Percentiles rank a stretch among this genome's conserved stretches.
phyloP scores from a whole-genome alignment of 1,140 invertebrate species.

The Orchesella cincta region DNA sequence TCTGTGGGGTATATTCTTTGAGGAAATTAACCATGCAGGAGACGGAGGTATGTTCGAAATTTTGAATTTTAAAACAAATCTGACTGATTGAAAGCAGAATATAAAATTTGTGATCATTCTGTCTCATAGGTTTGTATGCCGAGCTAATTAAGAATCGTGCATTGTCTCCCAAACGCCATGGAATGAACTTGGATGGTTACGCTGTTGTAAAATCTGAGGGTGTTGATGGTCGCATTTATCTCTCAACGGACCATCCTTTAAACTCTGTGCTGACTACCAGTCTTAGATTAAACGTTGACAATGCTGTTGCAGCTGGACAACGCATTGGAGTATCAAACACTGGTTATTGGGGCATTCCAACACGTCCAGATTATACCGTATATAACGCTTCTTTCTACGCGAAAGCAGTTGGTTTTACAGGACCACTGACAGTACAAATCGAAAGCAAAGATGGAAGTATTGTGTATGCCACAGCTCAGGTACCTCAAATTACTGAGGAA shows the following conservation, averaged over 20 bases:
- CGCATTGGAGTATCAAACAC: not conserved
- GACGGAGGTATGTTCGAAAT: not conserved
- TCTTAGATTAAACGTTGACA: not conserved
- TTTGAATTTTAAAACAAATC: not conserved
- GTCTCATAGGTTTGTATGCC: not conserved
- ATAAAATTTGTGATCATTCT: not conserved
- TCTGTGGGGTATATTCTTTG: conserved; percentile 17
- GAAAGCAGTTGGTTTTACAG: not conserved
- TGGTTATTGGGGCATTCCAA: conserved; percentile 6
- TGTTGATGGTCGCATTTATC: conserved; percentile 1
- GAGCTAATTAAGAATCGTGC: conserved; percentile 20
- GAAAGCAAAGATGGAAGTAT: conserved; percentile 1
- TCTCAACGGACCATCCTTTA: conserved; percentile 11
- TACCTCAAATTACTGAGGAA: not conserved
- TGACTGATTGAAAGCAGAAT: no score
- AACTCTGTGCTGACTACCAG: not conserved
- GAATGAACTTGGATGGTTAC: conserved; percentile 1
- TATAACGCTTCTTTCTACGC: conserved; percentile 15
- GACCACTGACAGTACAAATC: not conserved
- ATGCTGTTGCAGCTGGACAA: not conserved
- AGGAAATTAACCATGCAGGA: conserved; percentile 17
- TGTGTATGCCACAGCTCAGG: conserved; percentile 12
- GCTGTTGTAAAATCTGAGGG: conserved; percentile 4
- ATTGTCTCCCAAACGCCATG: not conserved
- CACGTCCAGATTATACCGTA: not conserved